Evolutionary conservation across 2,797 vertebrate genomes (phyloP).

Genomic region (Gallinago stenura): DNA sequence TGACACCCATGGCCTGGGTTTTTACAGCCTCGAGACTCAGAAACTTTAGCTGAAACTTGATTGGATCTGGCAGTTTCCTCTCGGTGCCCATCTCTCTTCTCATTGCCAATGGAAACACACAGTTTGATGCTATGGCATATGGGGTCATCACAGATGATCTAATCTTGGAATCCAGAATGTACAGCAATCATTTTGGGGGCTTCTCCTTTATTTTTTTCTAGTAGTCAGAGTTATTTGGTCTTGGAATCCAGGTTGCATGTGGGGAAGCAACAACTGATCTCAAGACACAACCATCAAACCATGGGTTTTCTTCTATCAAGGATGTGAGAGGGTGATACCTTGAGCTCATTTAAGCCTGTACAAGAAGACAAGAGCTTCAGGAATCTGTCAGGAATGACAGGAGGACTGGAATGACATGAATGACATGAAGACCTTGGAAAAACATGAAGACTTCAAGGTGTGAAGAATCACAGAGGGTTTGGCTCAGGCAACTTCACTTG

Average conservation of each 20-base stretch:
- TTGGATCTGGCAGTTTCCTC: not conserved
- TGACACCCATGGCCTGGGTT: not conserved
- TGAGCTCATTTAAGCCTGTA: not conserved
- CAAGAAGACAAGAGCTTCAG: not conserved
- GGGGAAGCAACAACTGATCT: not conserved
- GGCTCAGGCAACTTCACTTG: not conserved
- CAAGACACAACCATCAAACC: not conserved
- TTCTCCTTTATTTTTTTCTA: not conserved
- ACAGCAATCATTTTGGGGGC: not conserved
- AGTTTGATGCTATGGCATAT: not conserved
- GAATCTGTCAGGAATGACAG: not conserved
- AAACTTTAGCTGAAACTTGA: not conserved
- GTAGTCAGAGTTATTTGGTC: not conserved
- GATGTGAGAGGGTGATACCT: not conserved
- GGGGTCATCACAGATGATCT: not conserved
- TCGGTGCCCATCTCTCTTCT: not conserved
- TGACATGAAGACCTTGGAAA: not conserved
- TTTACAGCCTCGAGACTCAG: not conserved
- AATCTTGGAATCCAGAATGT: not conserved
- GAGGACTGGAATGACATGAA: accelerated
- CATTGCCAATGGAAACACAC: not conserved
- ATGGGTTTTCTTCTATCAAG: not conserved
- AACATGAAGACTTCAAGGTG: not conserved
- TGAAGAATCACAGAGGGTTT: not conserved
- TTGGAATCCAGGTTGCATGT: not conserved